Evolutionary conservation across 2,113 vertebrate species (phyloP).

Genomic region (Acrocephalus arundinaceus): DNA sequence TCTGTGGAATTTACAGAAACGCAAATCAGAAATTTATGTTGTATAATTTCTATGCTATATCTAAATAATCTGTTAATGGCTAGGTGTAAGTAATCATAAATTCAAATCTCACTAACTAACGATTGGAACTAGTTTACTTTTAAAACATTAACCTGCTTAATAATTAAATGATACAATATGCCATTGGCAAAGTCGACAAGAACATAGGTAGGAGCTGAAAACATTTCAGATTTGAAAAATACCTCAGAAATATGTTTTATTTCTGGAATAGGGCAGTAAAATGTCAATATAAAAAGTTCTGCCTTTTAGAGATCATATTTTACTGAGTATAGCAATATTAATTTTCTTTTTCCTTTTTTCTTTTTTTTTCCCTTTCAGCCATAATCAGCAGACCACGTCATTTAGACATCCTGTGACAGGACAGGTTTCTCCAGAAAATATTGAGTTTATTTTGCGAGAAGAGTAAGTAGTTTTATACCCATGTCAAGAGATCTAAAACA

Average conservation of each 20-base stretch:
- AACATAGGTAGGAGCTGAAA: slow-evolving; percentile 6
- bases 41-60: background rate
- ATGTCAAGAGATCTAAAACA: background rate
- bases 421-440: slow-evolving; percentile 94
- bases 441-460: slow-evolving; percentile 92
- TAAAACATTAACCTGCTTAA: slow-evolving; percentile 6
- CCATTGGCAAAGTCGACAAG: slow-evolving; percentile 18
- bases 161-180: background rate
- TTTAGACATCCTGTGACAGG: slow-evolving; percentile 96
- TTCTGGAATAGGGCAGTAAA: background rate
- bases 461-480: slow-evolving; percentile 82
- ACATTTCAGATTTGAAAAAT: background rate
- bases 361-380: slow-evolving; percentile 76
- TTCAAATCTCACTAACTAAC: background rate
- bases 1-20: background rate
- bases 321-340: background rate
- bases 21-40: background rate
- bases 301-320: background rate
- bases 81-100: background rate
- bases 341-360: background rate
- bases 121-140: background rate
- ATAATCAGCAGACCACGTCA: slow-evolving; percentile 90
- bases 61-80: background rate
- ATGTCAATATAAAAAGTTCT: background rate
- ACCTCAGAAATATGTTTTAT: background rate